Percentiles rank a stretch among this genome's conserved stretches.
Evolutionary conservation across 2,113 vertebrate genomes (phyloP).

Genomic region (Mobula hypostoma): DNA sequence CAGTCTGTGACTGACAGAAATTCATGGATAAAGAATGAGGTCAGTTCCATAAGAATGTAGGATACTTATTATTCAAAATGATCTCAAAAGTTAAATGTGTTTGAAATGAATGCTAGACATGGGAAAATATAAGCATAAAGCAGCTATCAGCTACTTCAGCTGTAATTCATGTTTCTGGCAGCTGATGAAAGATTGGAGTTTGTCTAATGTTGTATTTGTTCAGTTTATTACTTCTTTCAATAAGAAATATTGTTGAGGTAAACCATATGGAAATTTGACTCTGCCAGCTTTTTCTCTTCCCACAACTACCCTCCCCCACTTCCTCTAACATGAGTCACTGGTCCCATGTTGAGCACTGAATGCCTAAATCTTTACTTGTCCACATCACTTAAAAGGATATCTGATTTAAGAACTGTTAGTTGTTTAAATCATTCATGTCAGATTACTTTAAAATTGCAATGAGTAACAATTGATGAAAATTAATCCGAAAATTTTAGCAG

Average conservation of each 20-base stretch:
- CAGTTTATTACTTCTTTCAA: not conserved
- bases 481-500: not conserved
- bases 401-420: not conserved
- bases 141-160: not conserved
- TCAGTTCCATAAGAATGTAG: not conserved
- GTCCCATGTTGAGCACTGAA: not conserved
- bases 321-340: not conserved
- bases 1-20: not conserved
- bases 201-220: constrained; percentile 12
- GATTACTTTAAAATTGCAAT: not conserved
- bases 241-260: not conserved
- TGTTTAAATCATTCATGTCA: not conserved
- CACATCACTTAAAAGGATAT: not conserved
- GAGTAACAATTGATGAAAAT: not conserved
- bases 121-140: not conserved
- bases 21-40: not conserved
- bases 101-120: not conserved
- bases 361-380: not conserved
- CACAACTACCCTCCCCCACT: not conserved
- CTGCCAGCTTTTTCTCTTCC: not conserved
- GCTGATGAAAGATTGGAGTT: not conserved
- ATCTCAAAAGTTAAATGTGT: not conserved
- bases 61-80: not conserved
- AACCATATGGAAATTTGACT: not conserved
- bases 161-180: not conserved